These are phyloP conservation scores for Panopea generosa DNA, from an alignment of 2,888 invertebrate species.

Conservation along the genomic window DNA sequence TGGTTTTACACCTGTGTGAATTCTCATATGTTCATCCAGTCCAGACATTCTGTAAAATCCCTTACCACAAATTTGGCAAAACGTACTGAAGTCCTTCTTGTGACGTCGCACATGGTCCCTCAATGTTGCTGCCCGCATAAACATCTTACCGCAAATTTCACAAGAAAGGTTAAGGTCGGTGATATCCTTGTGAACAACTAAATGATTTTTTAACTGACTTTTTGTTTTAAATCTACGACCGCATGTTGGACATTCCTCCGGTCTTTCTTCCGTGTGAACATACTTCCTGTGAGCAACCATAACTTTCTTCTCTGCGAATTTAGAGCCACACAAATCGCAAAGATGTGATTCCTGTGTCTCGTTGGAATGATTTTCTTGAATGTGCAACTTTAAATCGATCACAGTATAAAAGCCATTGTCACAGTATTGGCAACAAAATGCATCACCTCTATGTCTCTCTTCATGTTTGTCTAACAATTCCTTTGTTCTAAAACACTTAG, in stretches of 20 bases:
- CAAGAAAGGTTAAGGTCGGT: constrained; percentile 42
- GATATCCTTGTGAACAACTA: constrained; percentile 35
- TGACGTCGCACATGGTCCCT: constrained; percentile 55
- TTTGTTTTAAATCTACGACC: constrained; percentile 49
- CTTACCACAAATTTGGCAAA: constrained; percentile 43
- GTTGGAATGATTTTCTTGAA: constrained; percentile 12
- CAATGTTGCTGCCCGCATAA: constrained; percentile 37
- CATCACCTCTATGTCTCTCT: constrained; percentile 7
- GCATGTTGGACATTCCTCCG: constrained; percentile 39
- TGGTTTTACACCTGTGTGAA: constrained; percentile 54
- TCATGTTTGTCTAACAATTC: constrained; percentile 29
- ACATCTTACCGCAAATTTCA: constrained; percentile 54
- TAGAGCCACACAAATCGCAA: constrained; percentile 55
- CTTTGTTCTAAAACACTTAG: constrained; percentile 31
- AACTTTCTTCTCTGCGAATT: constrained; percentile 47
- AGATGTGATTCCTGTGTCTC: constrained; percentile 18
- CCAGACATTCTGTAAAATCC: constrained; percentile 49
- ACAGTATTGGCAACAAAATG: constrained; percentile 28
- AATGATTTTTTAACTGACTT: constrained; percentile 51
- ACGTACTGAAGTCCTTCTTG: constrained; percentile 44
- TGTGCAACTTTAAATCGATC: constrained; percentile 26
- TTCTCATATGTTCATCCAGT: constrained; percentile 42
- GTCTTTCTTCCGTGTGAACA: constrained; percentile 46
- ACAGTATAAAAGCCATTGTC: constrained; percentile 25
- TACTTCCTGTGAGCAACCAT: constrained; percentile 46